Conservation (phyloP, 1,140 invertebrate genomes). For the Helicoverpa zea region DNA sequence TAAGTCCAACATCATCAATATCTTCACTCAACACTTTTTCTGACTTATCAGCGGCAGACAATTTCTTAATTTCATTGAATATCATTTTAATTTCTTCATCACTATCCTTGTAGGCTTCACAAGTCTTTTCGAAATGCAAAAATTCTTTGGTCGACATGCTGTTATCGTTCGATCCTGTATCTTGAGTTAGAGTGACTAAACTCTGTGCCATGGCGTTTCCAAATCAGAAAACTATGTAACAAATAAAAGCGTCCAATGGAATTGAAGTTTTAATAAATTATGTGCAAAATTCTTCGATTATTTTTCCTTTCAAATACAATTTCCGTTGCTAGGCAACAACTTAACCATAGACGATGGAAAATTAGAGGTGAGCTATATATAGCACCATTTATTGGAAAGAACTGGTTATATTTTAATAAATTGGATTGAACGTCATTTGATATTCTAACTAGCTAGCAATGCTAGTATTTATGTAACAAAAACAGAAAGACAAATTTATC, state of each 20-base stretch:
- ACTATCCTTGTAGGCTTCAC: constrained; percentile 76
- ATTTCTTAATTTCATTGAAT: constrained; percentile 79
- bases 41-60: constrained; percentile 67
- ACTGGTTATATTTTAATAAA: background rate
- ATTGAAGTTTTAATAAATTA: background rate
- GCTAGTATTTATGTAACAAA: too few species aligned
- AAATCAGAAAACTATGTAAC: background rate
- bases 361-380: background rate
- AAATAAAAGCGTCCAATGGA: background rate
- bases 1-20: constrained; percentile 79
- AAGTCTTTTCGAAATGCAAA: constrained; percentile 77
- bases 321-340: constrained; percentile 72
- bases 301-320: constrained; percentile 50
- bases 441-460: too few species aligned
- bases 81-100: constrained; percentile 83
- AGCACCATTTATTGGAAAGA: background rate
- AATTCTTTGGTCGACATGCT: constrained; percentile 80
- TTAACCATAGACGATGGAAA: background rate
- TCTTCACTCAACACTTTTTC: constrained; percentile 69
- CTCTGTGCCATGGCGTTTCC: constrained; percentile 55
- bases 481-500: too few species aligned
- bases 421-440: too few species aligned
- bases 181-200: constrained; percentile 47
- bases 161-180: constrained; percentile 71
- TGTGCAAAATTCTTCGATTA: background rate